Base-by-base conservation (phyloP, 2,113 vertebrate genomes). In the Crotophaga sulcirostris region DNA sequence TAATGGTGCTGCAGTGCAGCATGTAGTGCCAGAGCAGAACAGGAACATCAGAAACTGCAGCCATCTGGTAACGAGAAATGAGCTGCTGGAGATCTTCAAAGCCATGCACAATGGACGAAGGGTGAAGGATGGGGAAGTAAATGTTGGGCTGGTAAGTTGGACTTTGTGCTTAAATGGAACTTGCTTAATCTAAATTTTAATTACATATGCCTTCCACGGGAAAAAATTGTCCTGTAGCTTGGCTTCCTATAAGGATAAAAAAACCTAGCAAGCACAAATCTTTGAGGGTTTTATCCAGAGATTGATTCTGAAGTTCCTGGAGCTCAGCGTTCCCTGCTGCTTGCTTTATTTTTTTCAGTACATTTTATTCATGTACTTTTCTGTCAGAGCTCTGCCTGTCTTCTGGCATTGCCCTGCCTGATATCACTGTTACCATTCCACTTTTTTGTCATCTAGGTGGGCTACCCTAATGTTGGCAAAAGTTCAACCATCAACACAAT, bases 401-500 rank as follows among this genome's bases (percentile, higher is more conserved):
- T 75, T 51, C 44, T 87, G 56, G 21, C 19, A 36, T 21, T 2
- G 1, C 25, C 29, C 18, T 74, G 25, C 4, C 28, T 47, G 23
- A 38, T 63, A 19, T 3, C 26, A 14, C 11, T 75, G 47, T 59
- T 54, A 64, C 36, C 34, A 25, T 66, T 87, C 67, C 7, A 6
- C 18, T 76, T 62, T n/a, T 58, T 54, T 78, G 38, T 91, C 20
- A 31, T 60, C 33, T 70, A 98, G 99, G 99, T 99, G 29, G 99
- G 99, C 10, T 99, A 99, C 97, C 99, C 99, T 25, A 99, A 99
- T 15, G 99, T 99, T 69, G 99, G 99, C 20, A 99, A 99, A 96
- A 99, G 99, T 97, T 99, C 99, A 1, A 99, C 99, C 20, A 99
- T 99, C 97, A 99, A 99, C 98, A 99, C 99, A 56, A 99, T 99